Evolutionary conservation across 2,888 invertebrate genomes (phyloP).

Genomic region (Galerucella nymphaeae): DNA sequence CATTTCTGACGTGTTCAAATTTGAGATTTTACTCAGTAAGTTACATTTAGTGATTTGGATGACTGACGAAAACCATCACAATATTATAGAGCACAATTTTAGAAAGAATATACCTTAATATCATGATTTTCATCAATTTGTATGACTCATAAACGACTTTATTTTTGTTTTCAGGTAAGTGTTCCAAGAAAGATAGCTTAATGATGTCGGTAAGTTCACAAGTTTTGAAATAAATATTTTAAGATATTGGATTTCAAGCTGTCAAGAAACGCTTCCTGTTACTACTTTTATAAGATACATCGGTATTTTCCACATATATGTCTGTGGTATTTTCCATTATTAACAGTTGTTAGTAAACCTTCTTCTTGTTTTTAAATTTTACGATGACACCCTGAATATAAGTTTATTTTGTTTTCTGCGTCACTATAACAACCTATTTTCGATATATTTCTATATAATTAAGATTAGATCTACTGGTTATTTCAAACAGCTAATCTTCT

Average conservation of each 20-base stretch:
- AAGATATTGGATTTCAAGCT: conserved; percentile 27
- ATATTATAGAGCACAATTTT: too few relatives aligned
- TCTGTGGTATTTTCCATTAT: too few relatives aligned
- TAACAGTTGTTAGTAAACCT: conserved; percentile 47
- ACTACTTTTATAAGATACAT: conserved; percentile 35
- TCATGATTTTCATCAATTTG: background rate
- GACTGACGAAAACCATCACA: too few relatives aligned
- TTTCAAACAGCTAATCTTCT: conserved; percentile 24
- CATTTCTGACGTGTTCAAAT: too few relatives aligned
- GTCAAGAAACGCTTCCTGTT: conserved; percentile 31
- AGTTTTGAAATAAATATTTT: conserved; percentile 25
- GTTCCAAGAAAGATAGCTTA: conserved; percentile 9
- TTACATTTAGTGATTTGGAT: too few relatives aligned
- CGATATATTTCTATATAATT: conserved; percentile 13
- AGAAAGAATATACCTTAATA: too few relatives aligned
- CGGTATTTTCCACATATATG: conserved; percentile 29
- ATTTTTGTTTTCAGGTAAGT: conserved; percentile 37
- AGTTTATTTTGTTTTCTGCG: too few relatives aligned
- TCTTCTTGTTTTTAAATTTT: conserved; percentile 30
- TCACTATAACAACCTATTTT: background rate
- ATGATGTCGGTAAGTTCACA: conserved; percentile 31
- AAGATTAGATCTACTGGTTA: conserved; percentile 27
- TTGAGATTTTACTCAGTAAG: too few relatives aligned
- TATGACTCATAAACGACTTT: background rate
- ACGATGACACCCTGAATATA: background rate